Base-by-base conservation (phyloP, 2,888 invertebrate species). In the Caenorhabditis japonica region DNA sequence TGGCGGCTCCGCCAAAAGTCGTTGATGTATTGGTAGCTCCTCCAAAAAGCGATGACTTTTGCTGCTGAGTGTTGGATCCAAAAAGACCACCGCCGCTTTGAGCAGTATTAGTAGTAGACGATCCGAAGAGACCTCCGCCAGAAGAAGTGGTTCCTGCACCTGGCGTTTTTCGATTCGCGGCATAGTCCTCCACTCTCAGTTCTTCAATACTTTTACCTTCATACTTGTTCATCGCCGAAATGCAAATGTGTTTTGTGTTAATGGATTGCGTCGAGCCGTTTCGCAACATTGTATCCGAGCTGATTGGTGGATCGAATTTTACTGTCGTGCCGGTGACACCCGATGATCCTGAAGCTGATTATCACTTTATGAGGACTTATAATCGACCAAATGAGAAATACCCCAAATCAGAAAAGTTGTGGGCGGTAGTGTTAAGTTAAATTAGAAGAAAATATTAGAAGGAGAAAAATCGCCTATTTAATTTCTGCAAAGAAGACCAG, bases 211-310 rank as follows among this genome's bases (percentile, higher is more conserved):
- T 94, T 88, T 97, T 99, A 51, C 88, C 89, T 87, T 97, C 97
- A 88, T 97, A 99, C 88, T 97, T 96, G 90, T 96, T 95, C 99
- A 99, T 99, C 68, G 94, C 94, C 0, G 95, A 95, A 72, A 99
- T 97, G 88, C 97, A 97, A 88, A 96, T 94, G 88, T 96, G 95
- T 83, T 94, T 92, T 0, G 96, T 97, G 83, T 92, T 94, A 78
- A 99, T 94, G 77, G 91, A 93, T 52, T 84, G 82, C 2, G 93
- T 92, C 2, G 92, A 91, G 0, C 95, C 94, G 77, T 92, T 92
- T 89, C 96, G 96, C 85, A 94, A 91, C 90, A 96, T 92, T 0
- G 94, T 93, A 87, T 99, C 99, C 0, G 95, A 94, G 27, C 92
- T 92, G 0, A 93, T 92, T 0, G 94, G 93, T 64, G 90, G 88